phyloP scores from a whole-genome alignment of 92 coral and sea anemone genomes.

The Meandrina meandrites region DNA sequence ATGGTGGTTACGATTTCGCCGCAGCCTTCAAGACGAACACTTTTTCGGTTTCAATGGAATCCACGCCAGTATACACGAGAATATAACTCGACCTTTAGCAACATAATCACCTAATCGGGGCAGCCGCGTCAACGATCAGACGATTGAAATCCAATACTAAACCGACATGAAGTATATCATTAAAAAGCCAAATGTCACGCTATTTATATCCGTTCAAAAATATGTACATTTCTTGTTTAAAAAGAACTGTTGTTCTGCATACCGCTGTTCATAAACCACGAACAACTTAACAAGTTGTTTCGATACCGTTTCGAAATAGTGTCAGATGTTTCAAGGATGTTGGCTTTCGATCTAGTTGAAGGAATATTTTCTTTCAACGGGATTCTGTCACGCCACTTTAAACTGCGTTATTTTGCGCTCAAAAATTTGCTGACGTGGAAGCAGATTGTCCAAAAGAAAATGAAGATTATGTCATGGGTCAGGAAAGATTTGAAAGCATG shows the following conservation, averaged over 20 bases:
- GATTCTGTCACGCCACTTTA: conserved; percentile 10
- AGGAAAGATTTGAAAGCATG: neutral
- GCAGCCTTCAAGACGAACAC: neutral
- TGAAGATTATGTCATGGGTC: neutral
- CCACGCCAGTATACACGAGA: neutral
- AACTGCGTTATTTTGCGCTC: neutral
- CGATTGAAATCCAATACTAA: conserved; percentile 2
- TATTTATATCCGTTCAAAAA: neutral
- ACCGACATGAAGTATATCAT: neutral
- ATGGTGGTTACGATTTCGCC: neutral
- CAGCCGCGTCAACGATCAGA: conserved; percentile 8
- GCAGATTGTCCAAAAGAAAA: neutral
- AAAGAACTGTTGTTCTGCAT: neutral
- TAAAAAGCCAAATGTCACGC: conserved; percentile 17
- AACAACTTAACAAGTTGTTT: neutral
- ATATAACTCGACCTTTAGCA: neutral
- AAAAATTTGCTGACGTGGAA: neutral
- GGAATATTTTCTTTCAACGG: neutral
- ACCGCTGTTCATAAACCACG: neutral
- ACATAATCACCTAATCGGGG: conserved; percentile 23
- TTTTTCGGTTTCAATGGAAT: conserved; percentile 21
- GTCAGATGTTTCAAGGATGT: neutral
- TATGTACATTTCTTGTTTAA: too few species aligned
- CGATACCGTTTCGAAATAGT: conserved; percentile 4
- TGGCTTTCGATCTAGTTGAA: neutral